Conservation (phyloP, 2,888 invertebrate species). For the Lithophane leautieri region DNA sequence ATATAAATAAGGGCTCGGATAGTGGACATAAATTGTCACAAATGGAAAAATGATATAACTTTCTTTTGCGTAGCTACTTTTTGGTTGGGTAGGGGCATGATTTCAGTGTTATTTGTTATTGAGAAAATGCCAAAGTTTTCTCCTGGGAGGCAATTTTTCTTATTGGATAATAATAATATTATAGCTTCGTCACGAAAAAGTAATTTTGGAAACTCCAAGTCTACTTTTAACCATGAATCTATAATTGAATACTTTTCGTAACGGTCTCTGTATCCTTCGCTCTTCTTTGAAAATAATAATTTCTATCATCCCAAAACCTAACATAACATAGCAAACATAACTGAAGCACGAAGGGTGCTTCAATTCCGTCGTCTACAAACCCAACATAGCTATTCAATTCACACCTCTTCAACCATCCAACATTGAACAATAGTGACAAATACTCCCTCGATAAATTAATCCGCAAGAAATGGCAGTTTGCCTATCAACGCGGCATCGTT, state of each 20-base stretch:
- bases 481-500: constrained; percentile 55
- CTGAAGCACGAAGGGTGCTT: not conserved
- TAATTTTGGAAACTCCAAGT: not conserved
- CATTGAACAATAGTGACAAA: constrained; percentile 63
- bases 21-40: constrained; percentile 42
- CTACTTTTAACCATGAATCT: not conserved
- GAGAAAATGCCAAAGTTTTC: not conserved
- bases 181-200: not conserved
- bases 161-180: not conserved
- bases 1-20: constrained; percentile 40
- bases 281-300: not conserved
- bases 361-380: not conserved
- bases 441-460: constrained; percentile 55
- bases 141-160: not conserved
- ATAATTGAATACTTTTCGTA: not conserved
- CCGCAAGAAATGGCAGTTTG: constrained; percentile 53
- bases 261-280: not conserved
- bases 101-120: not conserved
- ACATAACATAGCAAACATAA: not conserved
- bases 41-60: constrained; percentile 27
- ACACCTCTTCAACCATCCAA: constrained; percentile 38
- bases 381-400: constrained; percentile 25
- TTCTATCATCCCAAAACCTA: not conserved
- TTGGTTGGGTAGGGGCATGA: not conserved
- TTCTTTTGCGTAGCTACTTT: not conserved